Conservation (phyloP, 2,888 invertebrate species). For the Boloria selene region DNA sequence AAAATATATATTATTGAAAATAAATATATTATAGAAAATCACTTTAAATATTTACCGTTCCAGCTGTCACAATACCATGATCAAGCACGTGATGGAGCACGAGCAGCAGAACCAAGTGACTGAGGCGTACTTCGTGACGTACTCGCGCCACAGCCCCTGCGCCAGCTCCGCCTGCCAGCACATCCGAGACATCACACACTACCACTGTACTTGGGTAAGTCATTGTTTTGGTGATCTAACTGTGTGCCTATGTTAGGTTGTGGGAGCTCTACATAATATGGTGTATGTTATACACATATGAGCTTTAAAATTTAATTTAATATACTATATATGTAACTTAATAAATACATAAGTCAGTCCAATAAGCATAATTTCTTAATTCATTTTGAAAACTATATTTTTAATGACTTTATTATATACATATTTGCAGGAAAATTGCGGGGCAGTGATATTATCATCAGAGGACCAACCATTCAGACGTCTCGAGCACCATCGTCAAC, state of each 20-base stretch:
- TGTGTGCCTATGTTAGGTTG: neutral
- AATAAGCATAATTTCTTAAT: too few species aligned
- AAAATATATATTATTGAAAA: neutral
- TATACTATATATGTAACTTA: too few species aligned
- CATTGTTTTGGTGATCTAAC: neutral
- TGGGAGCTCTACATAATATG: too few species aligned
- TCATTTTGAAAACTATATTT: neutral
- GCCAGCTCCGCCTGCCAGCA: constrained; percentile 87
- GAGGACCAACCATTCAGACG: constrained; percentile 90
- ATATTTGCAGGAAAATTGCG: constrained; percentile 87
- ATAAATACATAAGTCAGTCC: too few species aligned
- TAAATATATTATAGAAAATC: neutral
- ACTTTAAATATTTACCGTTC: constrained; percentile 18
- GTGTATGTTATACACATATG: too few species aligned
- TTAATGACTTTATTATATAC: neutral
- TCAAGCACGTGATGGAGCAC: constrained; percentile 93
- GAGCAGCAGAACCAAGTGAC: constrained; percentile 94
- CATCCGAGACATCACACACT: constrained; percentile 90
- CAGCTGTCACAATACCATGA: constrained; percentile 86
- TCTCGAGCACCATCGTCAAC: constrained; percentile 93
- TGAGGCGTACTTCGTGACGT: constrained; percentile 87
- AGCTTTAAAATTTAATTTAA: too few species aligned
- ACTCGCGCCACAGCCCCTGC: constrained; percentile 84
- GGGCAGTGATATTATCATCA: constrained; percentile 88
- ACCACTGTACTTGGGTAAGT: constrained; percentile 94